Percentiles rank a stretch among this genome's conserved stretches.
Evolutionary conservation across 2,888 invertebrate genomes (phyloP).

Genomic region (Epinotia brunnichana): DNA sequence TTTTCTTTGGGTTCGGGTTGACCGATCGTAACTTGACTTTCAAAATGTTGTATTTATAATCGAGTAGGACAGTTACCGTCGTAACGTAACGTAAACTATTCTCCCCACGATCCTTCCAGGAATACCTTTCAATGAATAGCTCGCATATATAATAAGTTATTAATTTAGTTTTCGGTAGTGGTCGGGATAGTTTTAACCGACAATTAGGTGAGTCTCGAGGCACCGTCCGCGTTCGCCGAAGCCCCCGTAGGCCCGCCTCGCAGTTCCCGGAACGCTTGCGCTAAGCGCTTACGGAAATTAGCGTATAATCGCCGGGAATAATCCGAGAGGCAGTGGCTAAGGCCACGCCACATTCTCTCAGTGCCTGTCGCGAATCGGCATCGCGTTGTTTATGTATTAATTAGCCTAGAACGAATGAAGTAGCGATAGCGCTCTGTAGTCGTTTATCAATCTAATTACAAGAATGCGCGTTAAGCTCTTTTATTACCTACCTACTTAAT

Average conservation of each 20-base stretch:
- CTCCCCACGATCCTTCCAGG: conserved; percentile 6
- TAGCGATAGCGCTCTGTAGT: conserved; percentile 1
- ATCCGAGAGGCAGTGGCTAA: conserved; percentile 35
- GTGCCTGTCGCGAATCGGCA: conserved; percentile 9
- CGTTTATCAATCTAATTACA: conserved; percentile 1
- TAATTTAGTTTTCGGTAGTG: conserved; percentile 38
- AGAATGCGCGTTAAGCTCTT: background rate
- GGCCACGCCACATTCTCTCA: conserved; percentile 8
- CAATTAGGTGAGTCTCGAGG: conserved; percentile 38
- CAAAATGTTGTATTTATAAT: background rate
- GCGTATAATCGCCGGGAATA: conserved; percentile 37
- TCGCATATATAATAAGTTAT: conserved; percentile 28
- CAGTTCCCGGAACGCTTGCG: conserved; percentile 29
- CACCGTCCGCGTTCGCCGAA: conserved; percentile 31
- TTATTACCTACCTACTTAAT: background rate
- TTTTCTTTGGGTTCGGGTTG: background rate
- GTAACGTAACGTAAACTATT: background rate
- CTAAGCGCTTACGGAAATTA: conserved; percentile 44
- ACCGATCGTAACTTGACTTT: background rate
- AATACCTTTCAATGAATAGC: conserved; percentile 27
- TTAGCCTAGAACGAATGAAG: conserved; percentile 15
- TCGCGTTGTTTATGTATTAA: conserved; percentile 14
- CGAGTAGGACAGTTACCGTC: background rate
- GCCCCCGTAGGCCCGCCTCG: conserved; percentile 14
- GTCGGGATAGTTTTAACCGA: conserved; percentile 37